Base-by-base conservation (phyloP, 1,140 invertebrate genomes). In the Melipona quadrifasciata region DNA sequence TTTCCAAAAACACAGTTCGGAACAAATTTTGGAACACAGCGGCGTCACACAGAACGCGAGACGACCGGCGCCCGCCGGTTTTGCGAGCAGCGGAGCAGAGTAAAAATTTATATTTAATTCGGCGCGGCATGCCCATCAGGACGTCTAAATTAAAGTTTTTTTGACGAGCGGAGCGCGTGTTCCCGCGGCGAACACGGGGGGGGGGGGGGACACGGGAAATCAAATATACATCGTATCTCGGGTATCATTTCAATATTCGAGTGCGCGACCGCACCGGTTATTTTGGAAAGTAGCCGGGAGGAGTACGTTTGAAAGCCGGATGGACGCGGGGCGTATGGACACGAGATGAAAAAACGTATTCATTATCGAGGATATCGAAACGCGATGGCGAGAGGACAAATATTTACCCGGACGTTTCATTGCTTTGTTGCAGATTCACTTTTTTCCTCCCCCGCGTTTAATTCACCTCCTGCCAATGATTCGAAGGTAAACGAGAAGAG, bases 111-210 rank as follows among this genome's bases (percentile, higher is more conserved):
- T 81, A 84, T 89, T 89, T 80, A 89, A 89, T 87, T 86, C 61
- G 58, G 24, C n/a, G 51, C 55, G 81, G 11, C 19, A 3, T 61
- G 34, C 64, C 64, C 73, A 73, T 27, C 61, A 53, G 76, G 73
- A 51, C 78, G 58, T 79, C 67, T 81, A 89, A 89, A 89, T 89
- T 86, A 89, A 86, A 89, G 61, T 86, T 89, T 89, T 86, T 89
- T 86, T 71, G 85, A 84, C 80, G 65, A 83, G 51, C 57, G 47
- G 24, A 16, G 47, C 68, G 55, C 68, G 51, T 58, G 58, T 57
- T 8, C 39, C 39, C 39, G 39, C 39, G 39, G 39, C 39, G 39
- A 8, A 47, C 39, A 58, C 39, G 61, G 19, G 17, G n/a, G 53
- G 34, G n/a, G 53, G 34, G 68, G 17, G 55, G 39, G 61, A 39